Percentiles rank a stretch among this genome's conserved stretches.
Conservation (phyloP, 2,797 vertebrate species). For the Cercopithecus hamlyni region DNA sequence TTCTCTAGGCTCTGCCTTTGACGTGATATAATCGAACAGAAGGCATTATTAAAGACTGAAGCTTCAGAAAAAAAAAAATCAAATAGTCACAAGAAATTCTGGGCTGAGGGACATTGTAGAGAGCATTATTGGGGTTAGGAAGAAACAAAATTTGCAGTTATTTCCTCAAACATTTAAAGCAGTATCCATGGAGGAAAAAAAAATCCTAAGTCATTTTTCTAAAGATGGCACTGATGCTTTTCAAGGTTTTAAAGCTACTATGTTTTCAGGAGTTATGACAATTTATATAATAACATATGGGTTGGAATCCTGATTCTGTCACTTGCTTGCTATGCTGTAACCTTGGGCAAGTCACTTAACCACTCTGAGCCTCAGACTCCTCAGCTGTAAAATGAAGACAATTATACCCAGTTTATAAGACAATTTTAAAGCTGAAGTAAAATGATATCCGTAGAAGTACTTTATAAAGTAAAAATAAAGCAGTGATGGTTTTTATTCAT, state of each 20-base stretch:
- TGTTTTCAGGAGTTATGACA: background rate
- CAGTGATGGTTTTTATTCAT: background rate
- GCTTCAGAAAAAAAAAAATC: background rate
- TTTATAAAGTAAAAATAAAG: constrained; percentile 11
- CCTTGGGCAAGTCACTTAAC: background rate
- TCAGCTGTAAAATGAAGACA: background rate
- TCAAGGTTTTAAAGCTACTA: background rate
- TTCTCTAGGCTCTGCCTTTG: background rate
- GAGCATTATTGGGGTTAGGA: background rate
- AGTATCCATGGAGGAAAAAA: background rate
- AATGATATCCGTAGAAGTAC: background rate
- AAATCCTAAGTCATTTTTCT: background rate
- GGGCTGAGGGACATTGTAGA: background rate
- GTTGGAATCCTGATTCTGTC: background rate
- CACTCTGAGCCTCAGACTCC: background rate
- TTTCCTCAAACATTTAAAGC: constrained; percentile 25
- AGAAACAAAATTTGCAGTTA: background rate
- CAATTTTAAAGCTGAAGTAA: background rate
- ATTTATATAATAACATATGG: background rate
- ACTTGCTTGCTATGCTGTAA: background rate
- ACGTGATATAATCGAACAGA: background rate
- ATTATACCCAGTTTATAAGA: background rate
- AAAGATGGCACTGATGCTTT: background rate
- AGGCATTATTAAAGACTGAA: constrained; percentile 14
- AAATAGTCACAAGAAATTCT: background rate